Percentiles rank a stretch among this genome's conserved stretches.
Evolutionary conservation across 2,888 invertebrate species (phyloP).

Genomic region (Ochropacha duplaris): DNA sequence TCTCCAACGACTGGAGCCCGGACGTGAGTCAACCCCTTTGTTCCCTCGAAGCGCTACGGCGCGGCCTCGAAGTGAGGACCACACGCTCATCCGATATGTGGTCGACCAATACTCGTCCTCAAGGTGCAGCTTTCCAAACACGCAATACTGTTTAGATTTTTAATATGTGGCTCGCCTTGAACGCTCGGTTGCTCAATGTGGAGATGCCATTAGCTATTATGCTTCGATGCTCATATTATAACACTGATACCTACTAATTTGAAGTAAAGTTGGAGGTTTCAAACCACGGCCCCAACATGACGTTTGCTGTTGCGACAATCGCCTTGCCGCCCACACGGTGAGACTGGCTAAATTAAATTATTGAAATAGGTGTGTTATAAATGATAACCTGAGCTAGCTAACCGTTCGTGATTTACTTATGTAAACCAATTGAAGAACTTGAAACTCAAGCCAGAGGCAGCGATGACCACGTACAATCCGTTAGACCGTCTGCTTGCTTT

Average conservation of each 20-base stretch:
- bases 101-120: constrained; percentile 37
- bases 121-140: constrained; percentile 67
- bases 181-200: constrained; percentile 62
- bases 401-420: too few relatives aligned
- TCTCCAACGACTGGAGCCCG: constrained; percentile 63
- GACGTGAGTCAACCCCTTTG: constrained; percentile 78
- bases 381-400: neutral
- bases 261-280: constrained; percentile 51
- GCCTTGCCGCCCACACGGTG: constrained; percentile 39
- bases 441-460: too few relatives aligned
- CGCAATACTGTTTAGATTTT: constrained; percentile 65
- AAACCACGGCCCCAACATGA: constrained; percentile 33
- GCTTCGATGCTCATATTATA: constrained; percentile 45
- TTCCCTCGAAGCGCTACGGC: constrained; percentile 59
- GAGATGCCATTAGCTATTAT: constrained; percentile 65
- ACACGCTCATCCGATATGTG: constrained; percentile 25
- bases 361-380: too few relatives aligned
- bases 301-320: constrained; percentile 43
- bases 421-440: too few relatives aligned
- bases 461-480: too few relatives aligned
- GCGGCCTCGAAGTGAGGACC: constrained; percentile 53
- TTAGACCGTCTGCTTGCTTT: too few relatives aligned
- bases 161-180: constrained; percentile 73
- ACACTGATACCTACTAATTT: constrained; percentile 52
- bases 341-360: constrained; percentile 1